Evolutionary conservation across 2,113 vertebrate genomes (phyloP), one percentile per base, ranked within the genome.

Genomic region (Agapornis roseicollis): DNA sequence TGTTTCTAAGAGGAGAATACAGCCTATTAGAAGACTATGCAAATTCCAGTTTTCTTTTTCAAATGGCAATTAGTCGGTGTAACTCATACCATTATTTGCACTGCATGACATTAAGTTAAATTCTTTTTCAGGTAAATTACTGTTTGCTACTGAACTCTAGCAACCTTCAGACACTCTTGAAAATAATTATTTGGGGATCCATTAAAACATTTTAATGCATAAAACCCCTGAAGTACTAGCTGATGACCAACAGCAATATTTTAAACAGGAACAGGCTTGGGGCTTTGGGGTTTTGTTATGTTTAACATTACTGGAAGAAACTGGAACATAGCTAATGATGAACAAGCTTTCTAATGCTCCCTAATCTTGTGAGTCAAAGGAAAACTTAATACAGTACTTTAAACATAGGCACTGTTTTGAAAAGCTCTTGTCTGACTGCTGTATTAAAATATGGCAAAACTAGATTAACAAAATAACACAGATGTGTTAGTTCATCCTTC

Each of bases 171-270:
- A 95, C 63, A 94, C 44, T 64, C 64, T 97, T 97, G 61, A 93
- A 95, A 97, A 96, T 93, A 58, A 93, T 96, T 84, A 84, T 94
- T 97, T 93, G 64, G 42, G 50, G 24, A 7, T 58, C n/a, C 86
- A 72, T 95, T 97, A 96, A 93, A 97, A 94, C 91, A 96, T 90
- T 97, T 94, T 96, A 91, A 95, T 94, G 68, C 97, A 78, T 82
- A 85, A 89, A 80, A 7, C 47, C 46, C 12, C 81, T 85, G n/a
- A 96, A 97, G 53, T 70, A 52, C 42, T 89, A 87, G 42, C 31
- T 80, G 71, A 87, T 95, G 93, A 93, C 94, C 90, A 97, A 53
- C 29, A 94, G 82, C 52, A 87, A 28, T 88, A 53, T 72, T 81
- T 94, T 66, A 80, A 81, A 82, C 9, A 80, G 42, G 46, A 88